Conservation (phyloP, 2,113 vertebrate species). For the Delphinus delphis region DNA sequence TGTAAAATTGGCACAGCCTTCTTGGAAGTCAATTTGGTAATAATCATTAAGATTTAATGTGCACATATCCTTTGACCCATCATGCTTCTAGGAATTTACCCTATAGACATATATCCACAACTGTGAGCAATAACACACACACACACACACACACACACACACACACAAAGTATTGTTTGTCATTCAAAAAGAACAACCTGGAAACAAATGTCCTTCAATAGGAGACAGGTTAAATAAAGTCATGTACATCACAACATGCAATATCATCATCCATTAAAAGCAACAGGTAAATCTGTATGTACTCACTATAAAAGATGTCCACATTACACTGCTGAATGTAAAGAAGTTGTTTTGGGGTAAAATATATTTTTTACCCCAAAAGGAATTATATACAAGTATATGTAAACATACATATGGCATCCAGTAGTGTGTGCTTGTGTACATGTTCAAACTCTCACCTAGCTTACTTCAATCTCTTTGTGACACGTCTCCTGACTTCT, state of each 20-base stretch:
- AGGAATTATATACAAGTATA: conserved; percentile 8
- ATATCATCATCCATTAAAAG: not conserved
- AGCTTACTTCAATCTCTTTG: not conserved
- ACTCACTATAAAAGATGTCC: conserved; percentile 7
- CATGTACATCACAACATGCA: not conserved
- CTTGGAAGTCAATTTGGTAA: not conserved
- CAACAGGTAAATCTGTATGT: not conserved
- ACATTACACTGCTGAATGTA: not conserved
- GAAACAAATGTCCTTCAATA: not conserved
- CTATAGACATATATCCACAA: not conserved
- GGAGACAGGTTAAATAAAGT: not conserved
- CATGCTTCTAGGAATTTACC: not conserved
- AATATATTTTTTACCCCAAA: conserved; percentile 7
- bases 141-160: not conserved
- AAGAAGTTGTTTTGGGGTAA: conserved; percentile 4
- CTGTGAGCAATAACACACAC: not conserved
- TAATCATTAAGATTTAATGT: conserved; percentile 3
- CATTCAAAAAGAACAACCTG: not conserved
- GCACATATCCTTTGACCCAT: not conserved
- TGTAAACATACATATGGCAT: not conserved
- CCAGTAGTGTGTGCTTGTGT: not conserved
- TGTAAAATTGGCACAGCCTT: not conserved
- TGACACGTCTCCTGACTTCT: not conserved
- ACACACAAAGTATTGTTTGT: not conserved
- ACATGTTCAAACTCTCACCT: not conserved